A percentile compares a stretch with the other conserved stretches of the same genome.
Evolutionary conservation across 2,113 vertebrate species (phyloP).

Genomic region (Malaclemys terrapin): DNA sequence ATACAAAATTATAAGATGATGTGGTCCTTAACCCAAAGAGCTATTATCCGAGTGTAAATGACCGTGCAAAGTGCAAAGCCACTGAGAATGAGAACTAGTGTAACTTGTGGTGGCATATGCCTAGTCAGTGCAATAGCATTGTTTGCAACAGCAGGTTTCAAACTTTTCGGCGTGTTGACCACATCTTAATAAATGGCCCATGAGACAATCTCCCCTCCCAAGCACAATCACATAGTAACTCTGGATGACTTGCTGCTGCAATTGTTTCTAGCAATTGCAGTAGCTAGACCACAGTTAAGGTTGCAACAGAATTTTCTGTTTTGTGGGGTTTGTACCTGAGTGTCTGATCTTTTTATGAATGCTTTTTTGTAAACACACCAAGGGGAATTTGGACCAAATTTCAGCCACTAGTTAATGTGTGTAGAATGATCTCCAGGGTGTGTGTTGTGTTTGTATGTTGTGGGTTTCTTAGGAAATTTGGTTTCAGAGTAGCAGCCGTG

Average conservation of each 20-base stretch:
- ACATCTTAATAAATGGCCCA: background rate
- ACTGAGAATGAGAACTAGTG: background rate
- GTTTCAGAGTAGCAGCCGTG: too few relatives aligned
- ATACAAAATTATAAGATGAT: background rate
- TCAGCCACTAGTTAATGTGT: too few relatives aligned
- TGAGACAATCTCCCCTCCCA: background rate
- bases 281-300: too few relatives aligned
- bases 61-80: fast-evolving
- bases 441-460: too few relatives aligned
- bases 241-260: fast-evolving
- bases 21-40: background rate
- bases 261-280: background rate
- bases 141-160: background rate
- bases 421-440: too few relatives aligned
- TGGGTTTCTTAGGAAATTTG: too few relatives aligned
- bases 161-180: too few relatives aligned
- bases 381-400: too few relatives aligned
- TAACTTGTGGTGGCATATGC: background rate
- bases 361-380: too few relatives aligned
- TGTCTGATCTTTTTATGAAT: too few relatives aligned
- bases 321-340: too few relatives aligned
- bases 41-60: background rate
- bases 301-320: too few relatives aligned
- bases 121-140: background rate
- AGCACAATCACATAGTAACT: background rate